phyloP scores from a whole-genome alignment of 2,113 vertebrate genomes.

The Etia nguti region DNA sequence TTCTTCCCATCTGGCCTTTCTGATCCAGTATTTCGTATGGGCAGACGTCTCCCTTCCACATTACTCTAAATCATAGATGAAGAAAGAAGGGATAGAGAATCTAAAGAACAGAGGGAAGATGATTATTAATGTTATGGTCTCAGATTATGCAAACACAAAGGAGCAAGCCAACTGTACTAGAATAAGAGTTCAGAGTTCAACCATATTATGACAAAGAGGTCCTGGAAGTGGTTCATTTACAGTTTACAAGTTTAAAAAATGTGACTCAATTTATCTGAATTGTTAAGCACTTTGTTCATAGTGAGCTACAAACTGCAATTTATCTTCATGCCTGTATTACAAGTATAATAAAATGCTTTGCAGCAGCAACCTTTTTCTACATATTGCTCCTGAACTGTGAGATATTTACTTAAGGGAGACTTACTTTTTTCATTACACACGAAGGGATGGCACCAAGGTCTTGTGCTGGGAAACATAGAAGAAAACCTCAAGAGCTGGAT shows the following conservation, averaged over 20 bases:
- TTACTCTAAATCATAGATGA: neutral
- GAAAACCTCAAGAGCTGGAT: neutral
- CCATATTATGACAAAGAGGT: neutral
- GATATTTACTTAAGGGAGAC: neutral
- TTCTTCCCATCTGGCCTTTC: neutral
- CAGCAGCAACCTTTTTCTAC: neutral
- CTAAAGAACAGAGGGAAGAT: neutral
- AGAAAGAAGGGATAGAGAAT: neutral
- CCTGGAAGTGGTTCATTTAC: neutral
- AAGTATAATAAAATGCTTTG: neutral
- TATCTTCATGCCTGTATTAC: accelerated
- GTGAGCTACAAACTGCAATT: neutral
- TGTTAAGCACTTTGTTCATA: neutral
- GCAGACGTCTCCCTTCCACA: neutral
- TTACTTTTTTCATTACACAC: neutral
- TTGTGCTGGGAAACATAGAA: neutral
- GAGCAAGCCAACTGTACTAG: neutral
- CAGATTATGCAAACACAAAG: neutral
- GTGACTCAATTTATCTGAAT: neutral
- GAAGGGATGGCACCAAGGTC: neutral
- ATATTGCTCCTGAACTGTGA: neutral
- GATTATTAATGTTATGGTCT: neutral
- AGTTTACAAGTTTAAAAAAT: neutral
- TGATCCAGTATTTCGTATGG: neutral
- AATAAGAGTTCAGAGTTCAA: neutral